phyloP scores from a whole-genome alignment of 2,113 vertebrate species.

The Crocuta crocuta region DNA sequence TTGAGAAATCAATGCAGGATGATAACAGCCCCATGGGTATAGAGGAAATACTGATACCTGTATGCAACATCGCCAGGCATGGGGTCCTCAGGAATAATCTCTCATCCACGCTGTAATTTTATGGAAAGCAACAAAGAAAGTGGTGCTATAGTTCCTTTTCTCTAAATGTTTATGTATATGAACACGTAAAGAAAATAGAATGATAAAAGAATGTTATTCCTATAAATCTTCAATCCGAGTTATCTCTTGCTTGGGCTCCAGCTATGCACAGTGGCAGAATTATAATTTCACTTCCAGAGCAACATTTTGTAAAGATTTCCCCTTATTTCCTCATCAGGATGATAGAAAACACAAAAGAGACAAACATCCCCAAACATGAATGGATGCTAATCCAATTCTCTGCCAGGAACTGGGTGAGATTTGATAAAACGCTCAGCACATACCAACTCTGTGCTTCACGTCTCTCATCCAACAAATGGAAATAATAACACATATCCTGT shows the following conservation, averaged over 20 bases:
- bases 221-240: background rate
- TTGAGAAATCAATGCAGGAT: background rate
- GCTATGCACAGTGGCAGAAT: background rate
- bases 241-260: background rate
- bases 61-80: accelerated
- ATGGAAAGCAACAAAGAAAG: background rate
- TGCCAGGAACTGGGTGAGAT: background rate
- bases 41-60: background rate
- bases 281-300: background rate
- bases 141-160: background rate
- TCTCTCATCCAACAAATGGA: background rate
- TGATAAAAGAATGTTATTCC: background rate
- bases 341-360: background rate
- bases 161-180: background rate
- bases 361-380: background rate
- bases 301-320: background rate
- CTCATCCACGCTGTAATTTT: background rate
- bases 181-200: background rate
- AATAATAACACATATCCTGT: background rate
- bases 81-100: background rate
- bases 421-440: background rate
- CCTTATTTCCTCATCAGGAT: background rate
- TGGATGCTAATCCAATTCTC: background rate
- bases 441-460: background rate
- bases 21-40: background rate